Evolutionary conservation across 2,888 invertebrate species (phyloP).

Genomic region (Microctonus brassicae): DNA sequence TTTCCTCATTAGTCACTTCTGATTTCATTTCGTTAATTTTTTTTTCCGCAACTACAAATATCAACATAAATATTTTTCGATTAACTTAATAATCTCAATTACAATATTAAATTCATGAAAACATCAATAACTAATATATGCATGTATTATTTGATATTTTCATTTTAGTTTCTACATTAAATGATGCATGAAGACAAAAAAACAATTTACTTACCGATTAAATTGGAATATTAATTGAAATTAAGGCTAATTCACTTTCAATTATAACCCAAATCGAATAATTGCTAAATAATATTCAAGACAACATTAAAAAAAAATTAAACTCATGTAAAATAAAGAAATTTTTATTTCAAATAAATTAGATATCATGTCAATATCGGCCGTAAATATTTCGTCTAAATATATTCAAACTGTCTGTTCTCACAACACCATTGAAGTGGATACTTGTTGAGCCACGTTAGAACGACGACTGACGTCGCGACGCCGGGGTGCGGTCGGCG

Average conservation of each 20-base stretch:
- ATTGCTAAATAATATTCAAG: neutral
- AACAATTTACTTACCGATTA: neutral
- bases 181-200: neutral
- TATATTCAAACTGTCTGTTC: neutral
- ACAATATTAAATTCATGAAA: neutral
- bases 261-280: neutral
- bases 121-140: too few relatives aligned
- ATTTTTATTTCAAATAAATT: neutral
- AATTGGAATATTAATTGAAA: neutral
- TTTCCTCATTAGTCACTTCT: slow-evolving; percentile 53
- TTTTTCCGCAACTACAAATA: neutral
- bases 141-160: too few relatives aligned
- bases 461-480: slow-evolving; percentile 61
- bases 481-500: slow-evolving; percentile 64
- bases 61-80: neutral
- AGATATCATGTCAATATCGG: neutral
- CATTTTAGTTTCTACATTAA: too few relatives aligned
- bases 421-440: slow-evolving; percentile 40
- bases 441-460: slow-evolving; percentile 65
- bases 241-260: neutral
- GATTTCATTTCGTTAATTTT: slow-evolving; percentile 51
- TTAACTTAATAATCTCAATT: neutral
- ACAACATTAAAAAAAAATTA: neutral
- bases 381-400: neutral
- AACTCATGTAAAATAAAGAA: neutral